phyloP scores from a whole-genome alignment of 2,888 invertebrate species.

The Patella depressa region DNA sequence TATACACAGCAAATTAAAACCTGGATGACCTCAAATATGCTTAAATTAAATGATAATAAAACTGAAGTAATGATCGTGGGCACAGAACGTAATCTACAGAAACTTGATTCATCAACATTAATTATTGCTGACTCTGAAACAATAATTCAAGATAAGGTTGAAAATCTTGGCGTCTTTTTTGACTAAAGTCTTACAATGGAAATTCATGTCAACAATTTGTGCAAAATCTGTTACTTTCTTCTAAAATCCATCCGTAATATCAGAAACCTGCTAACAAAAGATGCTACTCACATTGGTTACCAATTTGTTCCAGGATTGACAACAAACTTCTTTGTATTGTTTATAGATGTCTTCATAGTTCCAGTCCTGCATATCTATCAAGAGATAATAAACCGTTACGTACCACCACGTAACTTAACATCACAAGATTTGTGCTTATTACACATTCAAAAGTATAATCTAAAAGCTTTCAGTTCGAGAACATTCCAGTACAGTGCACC shows the following conservation, averaged over 20 bases:
- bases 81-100: no score
- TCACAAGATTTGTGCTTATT: background rate
- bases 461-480: background rate
- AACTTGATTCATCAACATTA: no score
- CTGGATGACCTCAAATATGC: no score
- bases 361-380: background rate
- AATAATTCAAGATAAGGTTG: background rate
- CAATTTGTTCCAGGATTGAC: no score
- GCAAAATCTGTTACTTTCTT: background rate
- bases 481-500: no score
- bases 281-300: no score
- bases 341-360: background rate
- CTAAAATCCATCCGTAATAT: no score
- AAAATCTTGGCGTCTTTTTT: conserved; percentile 28
- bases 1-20: no score
- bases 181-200: conserved; percentile 25
- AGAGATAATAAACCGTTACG: background rate
- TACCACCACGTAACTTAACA: background rate
- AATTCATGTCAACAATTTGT: conserved; percentile 22
- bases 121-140: no score
- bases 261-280: no score
- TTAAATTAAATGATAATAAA: no score
- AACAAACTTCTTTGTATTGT: background rate
- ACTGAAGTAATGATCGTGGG: no score
- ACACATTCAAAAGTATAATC: background rate